Base-by-base conservation (phyloP, 2,888 invertebrate species). In the Galerucella nymphaeae region DNA sequence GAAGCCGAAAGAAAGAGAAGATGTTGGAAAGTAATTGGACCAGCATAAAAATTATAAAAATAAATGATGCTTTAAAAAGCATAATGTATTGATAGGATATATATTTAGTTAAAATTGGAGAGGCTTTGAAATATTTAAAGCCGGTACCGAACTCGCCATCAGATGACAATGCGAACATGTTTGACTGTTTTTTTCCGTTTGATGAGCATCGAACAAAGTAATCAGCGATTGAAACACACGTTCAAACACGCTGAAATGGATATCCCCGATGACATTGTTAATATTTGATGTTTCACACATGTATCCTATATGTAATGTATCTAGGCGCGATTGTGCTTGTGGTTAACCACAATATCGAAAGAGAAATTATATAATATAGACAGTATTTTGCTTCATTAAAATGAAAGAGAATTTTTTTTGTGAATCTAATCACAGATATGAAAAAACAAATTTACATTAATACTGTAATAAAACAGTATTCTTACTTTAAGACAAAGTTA, bases 171-270 rank as follows among this genome's bases (percentile, higher is more conserved):
- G 57, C 57, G 18, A 18, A 63, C 45, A 53, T 42, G 63, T 70
- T 70, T 70, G 70, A 55, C 38, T 70, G 70, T 70, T 70, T 70
- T 59, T 70, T 70, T 70, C 55, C 70, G 59, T 70, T 63, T 64
- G 70, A 70, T 70, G 63, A 63, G 16, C 63, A 70, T 70, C 63
- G 70, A 70, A 70, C 70, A 70, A 70, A 70, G 70, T 70, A 70
- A 70, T 70, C 70, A 70, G 45, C 70, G 63, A 63, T 70, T 63
- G 63, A 64, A 70, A 70, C 64, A 70, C 70, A 63, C 61, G 70
- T 70, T 63, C 57, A 63, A 70, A 70, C 63, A 63, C 63, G 63
- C 55, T 45, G 63, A 70, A 70, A 70, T 63, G 70, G 55, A 70
- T 70, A 70, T 57, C 70, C 41, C 55, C 57, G 64, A 70, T 70